Base-by-base conservation (phyloP, 2,888 invertebrate genomes). In the Xylophagus ater region DNA sequence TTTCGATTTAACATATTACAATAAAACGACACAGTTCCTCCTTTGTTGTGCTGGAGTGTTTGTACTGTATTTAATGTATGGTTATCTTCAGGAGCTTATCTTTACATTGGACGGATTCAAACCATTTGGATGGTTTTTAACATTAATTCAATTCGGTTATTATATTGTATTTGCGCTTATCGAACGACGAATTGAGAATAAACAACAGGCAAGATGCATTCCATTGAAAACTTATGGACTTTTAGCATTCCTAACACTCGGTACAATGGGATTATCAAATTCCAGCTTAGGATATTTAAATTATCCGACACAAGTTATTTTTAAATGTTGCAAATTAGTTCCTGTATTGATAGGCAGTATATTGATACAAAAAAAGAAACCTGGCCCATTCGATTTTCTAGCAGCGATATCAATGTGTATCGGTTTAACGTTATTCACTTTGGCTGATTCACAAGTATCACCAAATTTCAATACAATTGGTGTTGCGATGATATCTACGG, bases 181-280 rank as follows among this genome's bases (percentile, higher is more conserved):
- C 31, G 94, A 96, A 37, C 54, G 60, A 0, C 52, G 66, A 72
- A 75, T 43, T 58, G 70, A 58, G 59, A 79, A 53, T 66, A 73
- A 56, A 66, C 73, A 78, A 42, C 71, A 70, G 19, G 65, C 72
- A 52, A 68, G 78, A 51, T 72, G 87, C 62, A 89, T 94, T 47
- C 90, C 94, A 4, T 53, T 89, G 50, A 71, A 67, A 52, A 82
- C 79, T 0, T 96, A 96, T 61, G 68, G 76, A 33, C 57, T 90
- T 29, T 65, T 96, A 45, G 93, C 93, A 29, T 71, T 85, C 2
- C 67, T 94, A 33, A 93, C 94, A 0, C 71, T 96, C 12, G 90
- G 89, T 3, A 96, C 96, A 3, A 96, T 97, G 90, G 89, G 93
- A 0, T 73, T 94, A 46, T 94, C 94, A 2, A 97, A 97, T 64